phyloP scores from a whole-genome alignment of 2,113 vertebrate genomes.

The Gallinago media region DNA sequence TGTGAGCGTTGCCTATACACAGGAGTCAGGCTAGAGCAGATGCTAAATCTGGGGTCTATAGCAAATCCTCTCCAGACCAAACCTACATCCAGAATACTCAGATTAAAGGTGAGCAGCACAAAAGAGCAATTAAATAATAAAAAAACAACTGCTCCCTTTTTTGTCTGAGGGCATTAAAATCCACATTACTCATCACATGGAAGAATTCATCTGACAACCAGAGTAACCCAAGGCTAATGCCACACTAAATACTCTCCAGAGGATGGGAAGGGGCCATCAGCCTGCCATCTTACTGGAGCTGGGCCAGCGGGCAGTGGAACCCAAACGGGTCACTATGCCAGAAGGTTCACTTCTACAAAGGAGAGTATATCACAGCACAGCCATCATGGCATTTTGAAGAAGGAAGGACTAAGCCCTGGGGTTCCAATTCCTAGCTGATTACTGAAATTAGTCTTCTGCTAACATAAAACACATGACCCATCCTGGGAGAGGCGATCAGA shows the following conservation, averaged over 20 bases:
- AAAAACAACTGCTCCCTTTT: background rate
- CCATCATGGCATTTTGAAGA: background rate
- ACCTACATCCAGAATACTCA: background rate
- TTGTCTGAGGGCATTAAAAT: background rate
- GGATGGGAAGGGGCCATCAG: background rate
- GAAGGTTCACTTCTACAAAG: background rate
- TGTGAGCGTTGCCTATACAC: background rate
- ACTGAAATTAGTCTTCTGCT: background rate
- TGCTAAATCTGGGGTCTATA: background rate
- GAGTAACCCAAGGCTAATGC: background rate
- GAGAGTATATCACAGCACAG: background rate
- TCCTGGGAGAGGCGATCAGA: background rate
- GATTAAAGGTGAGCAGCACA: background rate
- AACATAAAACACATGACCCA: background rate
- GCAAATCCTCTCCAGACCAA: background rate
- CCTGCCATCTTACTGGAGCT: background rate
- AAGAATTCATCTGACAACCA: background rate
- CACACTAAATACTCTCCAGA: background rate
- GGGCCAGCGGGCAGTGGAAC: background rate
- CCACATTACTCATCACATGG: background rate
- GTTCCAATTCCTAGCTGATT: background rate
- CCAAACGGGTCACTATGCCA: fast-evolving
- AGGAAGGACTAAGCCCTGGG: background rate
- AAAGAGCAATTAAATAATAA: background rate
- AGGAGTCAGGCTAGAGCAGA: background rate